These are phyloP conservation scores for Pampus argenteus DNA, from an alignment of 2,797 vertebrate species.

Conservation along the genomic window DNA sequence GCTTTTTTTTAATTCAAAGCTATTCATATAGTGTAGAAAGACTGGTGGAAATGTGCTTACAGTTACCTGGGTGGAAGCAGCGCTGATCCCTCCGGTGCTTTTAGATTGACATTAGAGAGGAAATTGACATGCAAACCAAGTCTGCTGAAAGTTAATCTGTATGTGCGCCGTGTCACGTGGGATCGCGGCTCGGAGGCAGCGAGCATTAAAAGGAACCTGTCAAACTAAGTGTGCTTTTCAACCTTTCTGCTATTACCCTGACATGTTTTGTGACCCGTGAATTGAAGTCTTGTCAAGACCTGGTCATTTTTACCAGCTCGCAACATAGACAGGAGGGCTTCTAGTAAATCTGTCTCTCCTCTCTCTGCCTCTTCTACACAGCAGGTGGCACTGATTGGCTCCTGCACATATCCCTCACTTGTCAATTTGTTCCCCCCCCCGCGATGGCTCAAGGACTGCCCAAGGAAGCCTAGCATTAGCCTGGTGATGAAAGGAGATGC, in stretches of 20 bases:
- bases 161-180: constrained; percentile 73
- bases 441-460: constrained; percentile 70
- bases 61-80: constrained; percentile 28
- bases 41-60: constrained; percentile 13
- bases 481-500: constrained; percentile 38
- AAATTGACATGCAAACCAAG: constrained; percentile 78
- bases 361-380: constrained; percentile 59
- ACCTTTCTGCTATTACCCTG: constrained; percentile 80
- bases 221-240: constrained; percentile 80
- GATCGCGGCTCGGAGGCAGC: constrained; percentile 77
- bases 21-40: constrained; percentile 15
- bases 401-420: constrained; percentile 61
- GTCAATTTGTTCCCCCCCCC: constrained; percentile 56
- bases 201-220: constrained; percentile 82
- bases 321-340: constrained; percentile 58
- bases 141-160: constrained; percentile 74
- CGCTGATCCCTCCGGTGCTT: constrained; percentile 47
- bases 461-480: constrained; percentile 63
- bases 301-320: constrained; percentile 80
- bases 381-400: constrained; percentile 76
- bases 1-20: constrained; percentile 21
- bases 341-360: constrained; percentile 67
- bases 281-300: constrained; percentile 86
- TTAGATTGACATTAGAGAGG: constrained; percentile 63
- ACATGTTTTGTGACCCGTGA: constrained; percentile 85